Base-by-base conservation (phyloP, 1,140 invertebrate genomes). In the Cyphomyrmex costatus region DNA sequence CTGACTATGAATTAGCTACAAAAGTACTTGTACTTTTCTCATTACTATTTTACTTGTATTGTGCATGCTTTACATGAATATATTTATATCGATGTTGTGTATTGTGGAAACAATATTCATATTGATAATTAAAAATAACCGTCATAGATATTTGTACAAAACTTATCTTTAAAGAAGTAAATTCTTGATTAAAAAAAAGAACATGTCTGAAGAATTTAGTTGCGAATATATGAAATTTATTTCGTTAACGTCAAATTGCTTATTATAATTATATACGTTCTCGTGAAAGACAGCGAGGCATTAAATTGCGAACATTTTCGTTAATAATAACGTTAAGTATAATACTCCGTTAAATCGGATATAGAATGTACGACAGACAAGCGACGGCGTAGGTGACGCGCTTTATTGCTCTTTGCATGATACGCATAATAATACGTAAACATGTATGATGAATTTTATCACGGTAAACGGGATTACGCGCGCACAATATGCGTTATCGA, bases 401-500 rank as follows among this genome's bases (percentile, higher is more conserved):
- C 68, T 74, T 83, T 83, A 83, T 83, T 83, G 36, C 79, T 74
- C 79, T 83, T 74, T 74, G 19, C 24, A 24, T 53, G 53, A 83
- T 74, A 60, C 36, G 68, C 30, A 27, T 61, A 30, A 83, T 83
- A 83, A 83, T 83, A 83, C 68, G 79, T 83, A 82, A 71, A 83
- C 53, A 83, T 83, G 14, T 83, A 83, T 12, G 79, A 8, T n/a
- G 42, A 83, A 73, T 83, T 83, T 83, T 83, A 83, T 83, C 36
- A 60, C 53, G n/a, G 68, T 83, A 83, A 83, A 74, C 79, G 56
- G 53, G 68, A 83, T 83, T 83, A 74, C 66, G 68, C 79, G 68
- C 58, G 79, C 79, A 83, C 79, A 83, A 74, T 83, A 61, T 53
- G 79, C 79, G 53, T 61, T 83, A 83, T 83, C 79, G 79, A 83